Evolutionary conservation across 1,140 invertebrate genomes (phyloP).

Genomic region (Trichogramma pretiosum): DNA sequence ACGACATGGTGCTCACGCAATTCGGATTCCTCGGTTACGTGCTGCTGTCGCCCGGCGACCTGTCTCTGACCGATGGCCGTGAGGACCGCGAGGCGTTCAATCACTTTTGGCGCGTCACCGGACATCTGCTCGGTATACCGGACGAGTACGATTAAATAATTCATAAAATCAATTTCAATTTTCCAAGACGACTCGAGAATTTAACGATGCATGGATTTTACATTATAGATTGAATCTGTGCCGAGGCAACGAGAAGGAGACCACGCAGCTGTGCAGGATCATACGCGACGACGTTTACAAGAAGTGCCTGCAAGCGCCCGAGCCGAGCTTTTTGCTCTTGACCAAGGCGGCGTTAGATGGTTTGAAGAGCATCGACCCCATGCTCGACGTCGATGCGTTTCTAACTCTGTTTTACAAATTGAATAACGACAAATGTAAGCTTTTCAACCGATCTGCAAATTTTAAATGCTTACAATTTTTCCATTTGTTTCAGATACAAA

Average conservation of each 20-base stretch:
- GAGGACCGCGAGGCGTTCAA: conserved; percentile 56
- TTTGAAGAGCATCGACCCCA: conserved; percentile 19
- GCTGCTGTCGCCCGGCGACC: conserved; percentile 49
- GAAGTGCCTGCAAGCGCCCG: conserved; percentile 15
- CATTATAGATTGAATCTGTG: conserved; percentile 27
- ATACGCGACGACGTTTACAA: conserved; percentile 16
- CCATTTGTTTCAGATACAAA: conserved; percentile 8
- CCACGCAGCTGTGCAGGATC: conserved; percentile 26
- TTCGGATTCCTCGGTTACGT: conserved; percentile 72
- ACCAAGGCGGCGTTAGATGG: conserved; percentile 14
- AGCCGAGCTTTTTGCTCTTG: conserved; percentile 11
- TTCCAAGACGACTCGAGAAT: too few species aligned
- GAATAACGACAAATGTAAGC: conserved; percentile 22
- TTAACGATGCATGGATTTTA: background rate
- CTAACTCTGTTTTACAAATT: conserved; percentile 19
- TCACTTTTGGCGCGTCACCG: conserved; percentile 74
- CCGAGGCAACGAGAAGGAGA: conserved; percentile 26
- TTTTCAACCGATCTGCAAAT: too few species aligned
- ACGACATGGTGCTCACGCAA: conserved; percentile 72
- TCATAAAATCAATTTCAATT: too few species aligned
- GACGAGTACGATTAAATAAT: conserved; percentile 58
- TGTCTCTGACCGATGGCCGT: conserved; percentile 48
- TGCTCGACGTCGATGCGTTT: conserved; percentile 21
- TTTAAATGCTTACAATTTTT: background rate
- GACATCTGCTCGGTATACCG: conserved; percentile 65